Evolutionary conservation across 2,113 vertebrate genomes (phyloP), one percentile per base, ranked within the genome.

Genomic region (Andinoacara biseriatus): DNA sequence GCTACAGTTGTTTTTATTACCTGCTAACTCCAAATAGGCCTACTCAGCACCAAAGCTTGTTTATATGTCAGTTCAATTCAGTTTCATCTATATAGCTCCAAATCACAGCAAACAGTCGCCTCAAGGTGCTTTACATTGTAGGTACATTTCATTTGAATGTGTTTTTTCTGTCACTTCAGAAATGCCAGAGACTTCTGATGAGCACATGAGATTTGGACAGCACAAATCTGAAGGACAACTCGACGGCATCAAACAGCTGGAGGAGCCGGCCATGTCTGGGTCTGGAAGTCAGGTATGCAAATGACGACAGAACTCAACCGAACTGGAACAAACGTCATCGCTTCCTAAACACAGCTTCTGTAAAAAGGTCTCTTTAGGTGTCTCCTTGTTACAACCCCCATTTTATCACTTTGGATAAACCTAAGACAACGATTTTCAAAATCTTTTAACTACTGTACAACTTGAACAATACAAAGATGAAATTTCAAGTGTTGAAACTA

Each of bases 231-330:
- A 61, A 40, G 62, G 46, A 52, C 54, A 65, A 13, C 13, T 6
- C 31, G 77, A 76, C 10, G 56, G 43, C 22, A 72, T 63, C 54
- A 76, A 87, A 74, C 40, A 69, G 5, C 13, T 7, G 46, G 82
- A 77, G 40, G 54, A 86, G 76, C 65, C 33, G 22, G 46, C 18
- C 46, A 54, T 72, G 46, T 72, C 74, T 10, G 13, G 69, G 24
- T 76, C 92, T 81, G 90, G 76, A 86, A 82, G 83, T 78, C 87
- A 90, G 85, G 90, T 89, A 72, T 69, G 74, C 46, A 87, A 81
- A 58, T 81, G 40, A 54, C 58, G 17, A 65, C 63, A 56, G 67
- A 13, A 81, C 15, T 62, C 22, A n/a, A n/a, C 26, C 17, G 20
- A 17, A 43, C 9, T 52, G 49, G 57, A 84, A 80, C 80, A 82